phyloP scores from a whole-genome alignment of 2,113 vertebrate species.

The Perca schrenkii region DNA sequence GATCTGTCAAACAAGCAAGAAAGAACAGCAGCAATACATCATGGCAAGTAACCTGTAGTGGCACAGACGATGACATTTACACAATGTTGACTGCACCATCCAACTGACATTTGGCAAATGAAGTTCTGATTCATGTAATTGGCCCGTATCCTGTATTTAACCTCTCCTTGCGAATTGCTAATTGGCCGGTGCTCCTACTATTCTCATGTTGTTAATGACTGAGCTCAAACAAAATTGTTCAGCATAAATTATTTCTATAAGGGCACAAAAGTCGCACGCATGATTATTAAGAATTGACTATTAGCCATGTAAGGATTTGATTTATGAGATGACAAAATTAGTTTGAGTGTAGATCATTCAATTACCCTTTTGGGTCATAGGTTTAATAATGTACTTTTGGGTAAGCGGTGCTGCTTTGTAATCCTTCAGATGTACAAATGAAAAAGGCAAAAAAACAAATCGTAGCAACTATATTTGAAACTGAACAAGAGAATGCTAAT shows the following conservation, averaged over 20 bases:
- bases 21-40: too few relatives aligned
- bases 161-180: constrained; percentile 44
- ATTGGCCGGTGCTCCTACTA: constrained; percentile 24
- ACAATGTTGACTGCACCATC: constrained; percentile 14
- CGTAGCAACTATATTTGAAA: not conserved
- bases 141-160: constrained; percentile 64
- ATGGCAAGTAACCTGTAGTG: constrained; percentile 1
- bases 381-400: constrained; percentile 11
- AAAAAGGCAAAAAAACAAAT: not conserved
- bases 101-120: constrained; percentile 72
- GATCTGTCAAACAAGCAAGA: not conserved
- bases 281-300: constrained; percentile 38
- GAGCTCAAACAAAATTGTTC: constrained; percentile 20
- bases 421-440: not conserved
- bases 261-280: constrained; percentile 21
- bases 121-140: constrained; percentile 59
- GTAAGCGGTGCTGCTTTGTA: not conserved
- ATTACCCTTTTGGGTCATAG: constrained; percentile 3
- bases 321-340: constrained; percentile 20
- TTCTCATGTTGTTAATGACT: constrained; percentile 38
- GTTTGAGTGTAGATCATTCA: constrained; percentile 7
- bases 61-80: constrained; percentile 61
- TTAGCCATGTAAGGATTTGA: constrained; percentile 25
- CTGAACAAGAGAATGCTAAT: not conserved
- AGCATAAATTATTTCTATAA: constrained; percentile 29